Base-by-base conservation (phyloP, 2,888 invertebrate species). In the Cosmia trapezina region DNA sequence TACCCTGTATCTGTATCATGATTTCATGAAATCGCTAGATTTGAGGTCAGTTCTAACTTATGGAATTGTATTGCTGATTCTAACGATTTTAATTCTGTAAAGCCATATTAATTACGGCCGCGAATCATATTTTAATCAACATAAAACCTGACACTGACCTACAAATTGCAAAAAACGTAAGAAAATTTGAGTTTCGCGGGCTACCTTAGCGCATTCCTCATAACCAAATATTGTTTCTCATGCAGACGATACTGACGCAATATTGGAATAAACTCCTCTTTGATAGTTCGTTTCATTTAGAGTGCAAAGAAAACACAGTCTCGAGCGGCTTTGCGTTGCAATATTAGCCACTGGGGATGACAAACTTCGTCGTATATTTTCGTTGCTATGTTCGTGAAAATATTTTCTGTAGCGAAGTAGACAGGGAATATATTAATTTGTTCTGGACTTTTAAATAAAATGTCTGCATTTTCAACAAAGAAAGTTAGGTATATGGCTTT, bases 271-370 rank as follows among this genome's bases (percentile, higher is more conserved):
- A 57, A 47, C 12, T 62, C 7, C 41, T 1, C 41, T 59, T 56
- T 47, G 33, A 47, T 47, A 62, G n/a, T 54, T 19, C 53, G 12
- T 43, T 56, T 51, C 73, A 19, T 57, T 64, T 64, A 17, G 12
- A 81, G 33, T 76, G 76, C 41, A 59, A 28, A 81, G 57, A 59
- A 81, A 59, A 59, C 33, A 28, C n/a, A 11, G 56, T 45, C 41
- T 41, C 33, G 12, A 14, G 49, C 28, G 37, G 28, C 19, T 80
- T 74, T 41, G 8, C 19, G 19, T 19, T 63, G 76, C 76, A 75
- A 76, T 76, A 63, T 81, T 45, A 8, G 28, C 0, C 43, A 12
- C 22, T 43, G 14, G 22, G 28, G 19, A 41, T 51, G 51, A 47
- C 45, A 73, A 72, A 53, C 51, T 63, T 22, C 56, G 22, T 33